A percentile compares a stretch with the other conserved stretches of the same genome.
phyloP scores from a whole-genome alignment of 2,888 invertebrate genomes.

The Hetaerina titia region DNA sequence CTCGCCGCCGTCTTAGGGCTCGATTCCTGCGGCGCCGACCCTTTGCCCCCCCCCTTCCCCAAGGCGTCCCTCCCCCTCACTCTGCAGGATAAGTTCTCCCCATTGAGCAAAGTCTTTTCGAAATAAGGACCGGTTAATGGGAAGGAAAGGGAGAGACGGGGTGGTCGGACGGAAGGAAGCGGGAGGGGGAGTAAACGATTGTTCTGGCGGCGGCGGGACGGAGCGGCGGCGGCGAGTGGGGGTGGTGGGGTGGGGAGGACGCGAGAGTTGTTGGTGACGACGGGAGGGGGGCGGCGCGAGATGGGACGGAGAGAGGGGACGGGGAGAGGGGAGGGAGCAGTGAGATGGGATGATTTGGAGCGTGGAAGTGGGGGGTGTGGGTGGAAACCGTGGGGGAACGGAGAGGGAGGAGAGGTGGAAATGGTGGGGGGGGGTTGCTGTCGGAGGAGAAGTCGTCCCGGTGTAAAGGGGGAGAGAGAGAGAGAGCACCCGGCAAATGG shows the following conservation, averaged over 20 bases:
- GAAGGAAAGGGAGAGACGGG: conserved; percentile 41
- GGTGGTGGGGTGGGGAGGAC: not conserved
- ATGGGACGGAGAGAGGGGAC: not conserved
- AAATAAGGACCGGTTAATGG: conserved; percentile 62
- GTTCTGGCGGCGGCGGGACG: not conserved
- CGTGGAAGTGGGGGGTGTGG: conserved; percentile 50
- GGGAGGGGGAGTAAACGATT: conserved; percentile 39
- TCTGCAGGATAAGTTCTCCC: conserved; percentile 32
- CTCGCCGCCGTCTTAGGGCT: not conserved
- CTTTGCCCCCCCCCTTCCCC: not conserved
- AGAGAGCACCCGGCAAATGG: not conserved
- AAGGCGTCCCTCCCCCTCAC: not conserved
- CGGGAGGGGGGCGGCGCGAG: not conserved
- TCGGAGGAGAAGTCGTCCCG: not conserved
- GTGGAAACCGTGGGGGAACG: not conserved
- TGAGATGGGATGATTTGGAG: conserved; percentile 13
- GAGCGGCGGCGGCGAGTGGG: not conserved
- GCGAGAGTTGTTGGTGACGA: conserved; percentile 45
- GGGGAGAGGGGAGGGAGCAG: not conserved
- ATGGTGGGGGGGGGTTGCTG: not conserved
- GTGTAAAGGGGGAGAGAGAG: not conserved
- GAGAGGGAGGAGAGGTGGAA: not conserved
- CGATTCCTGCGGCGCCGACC: not conserved
- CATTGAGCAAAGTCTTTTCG: conserved; percentile 32
- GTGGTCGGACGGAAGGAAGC: conserved; percentile 55